Percentiles rank a stretch among this genome's conserved stretches.
Conservation (phyloP, 2,888 invertebrate genomes). For the Mythimna albipuncta region DNA sequence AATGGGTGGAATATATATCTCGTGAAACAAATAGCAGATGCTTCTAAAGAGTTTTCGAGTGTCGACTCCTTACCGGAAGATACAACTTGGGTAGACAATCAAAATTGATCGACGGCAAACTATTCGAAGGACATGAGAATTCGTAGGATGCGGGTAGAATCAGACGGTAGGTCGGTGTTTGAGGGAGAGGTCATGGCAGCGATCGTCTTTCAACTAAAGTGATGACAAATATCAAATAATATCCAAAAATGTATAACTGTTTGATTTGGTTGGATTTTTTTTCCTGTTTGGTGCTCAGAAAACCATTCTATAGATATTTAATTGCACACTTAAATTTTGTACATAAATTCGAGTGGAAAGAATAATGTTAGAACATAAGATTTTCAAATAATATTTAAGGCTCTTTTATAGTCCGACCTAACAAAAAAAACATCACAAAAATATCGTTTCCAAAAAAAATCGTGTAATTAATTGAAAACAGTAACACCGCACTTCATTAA, state of each 20-base stretch:
- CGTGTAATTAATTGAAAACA: neutral
- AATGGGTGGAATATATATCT: neutral
- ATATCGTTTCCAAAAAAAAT: neutral
- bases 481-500: neutral
- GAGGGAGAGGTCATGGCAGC: neutral
- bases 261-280: neutral
- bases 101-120: neutral
- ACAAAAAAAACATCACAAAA: neutral
- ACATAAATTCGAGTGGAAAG: too few relatives aligned
- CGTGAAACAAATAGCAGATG: neutral
- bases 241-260: neutral
- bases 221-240: neutral
- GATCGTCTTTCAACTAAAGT: neutral
- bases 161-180: neutral
- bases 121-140: constrained; percentile 6
- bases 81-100: neutral
- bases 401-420: too few relatives aligned
- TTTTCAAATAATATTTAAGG: too few relatives aligned
- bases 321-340: too few relatives aligned
- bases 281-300: neutral
- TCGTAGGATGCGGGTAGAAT: constrained; percentile 15
- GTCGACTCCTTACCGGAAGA: constrained; percentile 1
- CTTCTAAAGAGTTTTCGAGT: neutral
- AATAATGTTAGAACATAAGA: too few relatives aligned
- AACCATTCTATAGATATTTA: neutral